Evolutionary conservation across 2,888 invertebrate genomes (phyloP).

Genomic region (Caenorhabditis sp.): DNA sequence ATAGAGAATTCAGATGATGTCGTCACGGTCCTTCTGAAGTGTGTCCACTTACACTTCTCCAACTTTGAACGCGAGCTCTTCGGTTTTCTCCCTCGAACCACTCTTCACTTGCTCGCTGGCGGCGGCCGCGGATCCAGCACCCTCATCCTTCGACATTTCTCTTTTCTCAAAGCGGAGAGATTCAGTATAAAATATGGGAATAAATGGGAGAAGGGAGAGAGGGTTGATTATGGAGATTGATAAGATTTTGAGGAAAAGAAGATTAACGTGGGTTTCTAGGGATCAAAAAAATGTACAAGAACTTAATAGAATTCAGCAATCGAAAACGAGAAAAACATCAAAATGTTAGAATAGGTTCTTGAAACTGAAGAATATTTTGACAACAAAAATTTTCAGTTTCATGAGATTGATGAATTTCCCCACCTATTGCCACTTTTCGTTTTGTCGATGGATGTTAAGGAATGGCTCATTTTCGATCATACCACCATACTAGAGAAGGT

Average conservation of each 20-base stretch:
- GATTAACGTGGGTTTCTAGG: background rate
- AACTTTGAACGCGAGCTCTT: constrained; percentile 36
- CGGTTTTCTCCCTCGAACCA: background rate
- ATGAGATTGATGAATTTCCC: too few relatives aligned
- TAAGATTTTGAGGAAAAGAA: background rate
- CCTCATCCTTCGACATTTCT: constrained; percentile 26
- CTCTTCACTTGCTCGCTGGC: background rate
- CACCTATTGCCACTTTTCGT: too few relatives aligned
- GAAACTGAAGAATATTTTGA: too few relatives aligned
- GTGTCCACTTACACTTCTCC: constrained; percentile 32
- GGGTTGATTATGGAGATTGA: background rate
- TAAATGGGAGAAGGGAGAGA: background rate
- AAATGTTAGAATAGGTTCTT: too few relatives aligned
- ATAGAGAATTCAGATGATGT: background rate
- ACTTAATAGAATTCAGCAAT: too few relatives aligned
- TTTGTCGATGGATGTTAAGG: too few relatives aligned
- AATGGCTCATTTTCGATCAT: too few relatives aligned
- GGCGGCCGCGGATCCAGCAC: background rate
- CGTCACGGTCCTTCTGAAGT: background rate
- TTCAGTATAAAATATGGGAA: constrained; percentile 16
- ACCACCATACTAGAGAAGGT: too few relatives aligned
- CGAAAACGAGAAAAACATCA: too few relatives aligned
- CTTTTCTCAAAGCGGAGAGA: background rate
- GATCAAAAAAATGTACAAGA: too few relatives aligned
- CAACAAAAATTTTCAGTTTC: too few relatives aligned